Conservation (phyloP, 2,888 invertebrate species). For the Leptinotarsa juncta region DNA sequence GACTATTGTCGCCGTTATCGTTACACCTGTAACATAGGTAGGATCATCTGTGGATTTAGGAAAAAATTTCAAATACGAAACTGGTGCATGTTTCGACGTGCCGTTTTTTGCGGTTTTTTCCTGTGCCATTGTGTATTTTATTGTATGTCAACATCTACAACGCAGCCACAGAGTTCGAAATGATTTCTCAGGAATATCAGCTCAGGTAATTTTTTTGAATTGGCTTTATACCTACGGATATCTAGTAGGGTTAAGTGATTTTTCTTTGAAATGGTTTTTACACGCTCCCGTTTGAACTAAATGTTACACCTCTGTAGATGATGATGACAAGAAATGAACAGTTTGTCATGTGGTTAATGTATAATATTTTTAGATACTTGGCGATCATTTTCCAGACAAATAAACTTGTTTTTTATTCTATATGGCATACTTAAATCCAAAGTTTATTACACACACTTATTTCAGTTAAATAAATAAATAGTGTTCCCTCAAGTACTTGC, state of each 20-base stretch:
- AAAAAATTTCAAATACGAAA: constrained; percentile 29
- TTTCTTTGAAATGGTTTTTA: constrained; percentile 41
- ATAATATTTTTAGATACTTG: constrained; percentile 23
- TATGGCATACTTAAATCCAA: constrained; percentile 62
- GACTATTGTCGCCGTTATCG: constrained; percentile 41
- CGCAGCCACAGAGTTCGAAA: constrained; percentile 47
- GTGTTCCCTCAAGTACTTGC: constrained; percentile 64
- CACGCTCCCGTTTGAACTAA: constrained; percentile 34
- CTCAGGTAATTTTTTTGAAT: constrained; percentile 60
- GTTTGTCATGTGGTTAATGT: constrained; percentile 44
- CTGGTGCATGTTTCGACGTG: background rate
- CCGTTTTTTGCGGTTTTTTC: constrained; percentile 25
- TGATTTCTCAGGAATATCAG: constrained; percentile 65
- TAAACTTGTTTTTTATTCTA: constrained; percentile 31
- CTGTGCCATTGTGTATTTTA: constrained; percentile 33
- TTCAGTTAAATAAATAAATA: constrained; percentile 66
- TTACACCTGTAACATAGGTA: constrained; percentile 45
- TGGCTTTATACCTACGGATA: constrained; percentile 38
- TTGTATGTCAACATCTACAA: constrained; percentile 54
- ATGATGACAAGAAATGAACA: constrained; percentile 48
- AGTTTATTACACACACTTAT: constrained; percentile 60
- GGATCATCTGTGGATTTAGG: constrained; percentile 37
- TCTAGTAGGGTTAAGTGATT: constrained; percentile 45
- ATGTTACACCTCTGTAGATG: constrained; percentile 47
- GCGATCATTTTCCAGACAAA: constrained; percentile 38